Base-by-base conservation (phyloP, 92 coral and sea anemone species). In the Zoanthus sociatus region DNA sequence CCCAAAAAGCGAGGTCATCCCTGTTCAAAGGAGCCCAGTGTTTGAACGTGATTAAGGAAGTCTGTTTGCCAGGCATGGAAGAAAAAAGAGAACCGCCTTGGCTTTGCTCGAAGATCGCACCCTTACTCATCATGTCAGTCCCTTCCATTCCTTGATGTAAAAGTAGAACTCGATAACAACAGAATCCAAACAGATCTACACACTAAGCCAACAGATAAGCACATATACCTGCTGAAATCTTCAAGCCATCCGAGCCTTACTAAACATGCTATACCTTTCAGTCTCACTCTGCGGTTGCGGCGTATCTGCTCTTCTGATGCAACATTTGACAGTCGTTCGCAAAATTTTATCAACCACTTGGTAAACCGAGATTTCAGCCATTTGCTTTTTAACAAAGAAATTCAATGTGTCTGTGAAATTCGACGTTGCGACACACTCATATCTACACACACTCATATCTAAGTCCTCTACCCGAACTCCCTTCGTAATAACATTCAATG, bases 171-270 rank as follows among this genome's bases (percentile, higher is more conserved):
- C 13, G 31, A 12, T 12, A 61, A 60, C 13, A 84, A 84, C 56
- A 56, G 46, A 30, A 64, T 87, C 7, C 33, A 46, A n/a, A 85
- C 89, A 46, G 89, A 85, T 45, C 75, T 87, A 0, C 67, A 87
- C 31, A 32, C 56, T 6, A 87, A 78, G 61, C 90, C 78, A 0
- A 78, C 90, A 2, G 87, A 87, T 56, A 87, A 58, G 21, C 87
- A 87, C 9, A 87, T 78, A 78, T 67, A 87, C 44, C 76, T 87
- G 1, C 88, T 78, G 9, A 26, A 56, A 1, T 77, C 88, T 1
- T 87, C 90, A 14, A 31, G 90, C 66, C 90, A 87, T 44, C 90
- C 90, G 0, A 32, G 21, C 32, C 86, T 78, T 48, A 73, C 86
- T 16, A 87, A 87, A 32, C 21, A 50, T 66, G 73, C 86, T 15